These are phyloP conservation scores for Apostichopus leukothele DNA, from an alignment of 53 echinoderm and acorn worm species.

Conservation along the genomic window DNA sequence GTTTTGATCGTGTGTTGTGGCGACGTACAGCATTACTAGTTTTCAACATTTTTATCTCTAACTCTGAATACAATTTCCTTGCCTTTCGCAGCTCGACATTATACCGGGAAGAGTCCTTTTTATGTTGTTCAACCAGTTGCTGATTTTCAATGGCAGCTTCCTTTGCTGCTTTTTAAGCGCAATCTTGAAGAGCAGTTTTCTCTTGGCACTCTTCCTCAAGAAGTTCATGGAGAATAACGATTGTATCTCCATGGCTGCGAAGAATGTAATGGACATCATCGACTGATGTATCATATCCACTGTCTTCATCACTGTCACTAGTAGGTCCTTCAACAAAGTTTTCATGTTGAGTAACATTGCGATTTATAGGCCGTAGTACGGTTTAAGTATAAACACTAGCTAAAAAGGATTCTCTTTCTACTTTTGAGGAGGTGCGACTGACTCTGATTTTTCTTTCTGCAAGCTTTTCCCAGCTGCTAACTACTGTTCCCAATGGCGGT, in stretches of 20 bases:
- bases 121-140: not conserved
- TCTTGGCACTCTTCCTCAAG: constrained; percentile 45
- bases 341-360: not conserved
- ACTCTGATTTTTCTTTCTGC: no score
- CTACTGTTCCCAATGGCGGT: no score
- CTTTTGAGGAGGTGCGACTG: not conserved
- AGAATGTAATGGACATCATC: constrained; percentile 2
- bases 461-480: no score
- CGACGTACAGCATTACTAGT: not conserved
- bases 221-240: constrained; percentile 57
- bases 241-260: constrained; percentile 52
- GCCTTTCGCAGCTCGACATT: not conserved
- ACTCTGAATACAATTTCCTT: not conserved
- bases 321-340: not conserved
- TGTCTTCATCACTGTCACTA: not conserved
- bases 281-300: constrained; percentile 7
- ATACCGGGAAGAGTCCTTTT: not conserved
- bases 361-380: not conserved
- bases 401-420: not conserved
- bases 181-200: not conserved
- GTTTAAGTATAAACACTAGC: not conserved
- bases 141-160: no score
- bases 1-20: not conserved
- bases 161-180: no score
- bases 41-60: not conserved